Percentiles rank a stretch among this genome's conserved stretches.
phyloP scores from a whole-genome alignment of 2,113 vertebrate genomes.

The Sinocyclocheilus maitianheensis region DNA sequence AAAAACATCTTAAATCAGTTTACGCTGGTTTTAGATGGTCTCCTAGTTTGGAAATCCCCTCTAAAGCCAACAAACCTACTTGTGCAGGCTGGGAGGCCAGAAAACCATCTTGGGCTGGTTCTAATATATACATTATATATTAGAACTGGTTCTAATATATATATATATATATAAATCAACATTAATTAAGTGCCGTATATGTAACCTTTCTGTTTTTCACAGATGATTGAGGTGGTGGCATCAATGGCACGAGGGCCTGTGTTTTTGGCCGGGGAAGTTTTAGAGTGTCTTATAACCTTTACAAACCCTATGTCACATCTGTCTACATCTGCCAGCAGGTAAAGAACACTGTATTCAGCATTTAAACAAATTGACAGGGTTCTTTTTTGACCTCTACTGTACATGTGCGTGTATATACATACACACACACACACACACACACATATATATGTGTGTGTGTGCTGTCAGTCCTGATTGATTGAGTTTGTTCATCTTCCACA shows the following conservation, averaged over 20 bases:
- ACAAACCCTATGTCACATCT: conserved; percentile 89
- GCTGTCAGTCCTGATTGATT: neutral
- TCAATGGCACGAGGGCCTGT: conserved; percentile 90
- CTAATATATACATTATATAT: no score
- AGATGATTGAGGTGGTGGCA: conserved; percentile 94
- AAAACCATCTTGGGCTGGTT: no score
- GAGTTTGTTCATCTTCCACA: conserved; percentile 62
- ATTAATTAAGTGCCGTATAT: neutral
- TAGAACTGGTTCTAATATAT: no score
- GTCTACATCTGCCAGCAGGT: conserved; percentile 91
- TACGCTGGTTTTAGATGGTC: neutral
- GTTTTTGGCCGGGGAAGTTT: conserved; percentile 91
- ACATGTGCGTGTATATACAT: no score
- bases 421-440: no score
- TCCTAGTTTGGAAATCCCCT: neutral
- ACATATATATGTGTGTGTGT: neutral
- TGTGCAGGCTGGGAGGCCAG: neutral
- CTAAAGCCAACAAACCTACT: neutral
- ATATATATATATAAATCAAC: neutral
- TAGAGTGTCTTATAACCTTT: conserved; percentile 94
- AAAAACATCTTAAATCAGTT: neutral
- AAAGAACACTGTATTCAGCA: neutral
- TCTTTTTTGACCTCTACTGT: no score
- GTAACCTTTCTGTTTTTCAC: neutral
- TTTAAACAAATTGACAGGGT: no score